Conservation (phyloP, 2,888 invertebrate genomes). For the Biston stratarius region DNA sequence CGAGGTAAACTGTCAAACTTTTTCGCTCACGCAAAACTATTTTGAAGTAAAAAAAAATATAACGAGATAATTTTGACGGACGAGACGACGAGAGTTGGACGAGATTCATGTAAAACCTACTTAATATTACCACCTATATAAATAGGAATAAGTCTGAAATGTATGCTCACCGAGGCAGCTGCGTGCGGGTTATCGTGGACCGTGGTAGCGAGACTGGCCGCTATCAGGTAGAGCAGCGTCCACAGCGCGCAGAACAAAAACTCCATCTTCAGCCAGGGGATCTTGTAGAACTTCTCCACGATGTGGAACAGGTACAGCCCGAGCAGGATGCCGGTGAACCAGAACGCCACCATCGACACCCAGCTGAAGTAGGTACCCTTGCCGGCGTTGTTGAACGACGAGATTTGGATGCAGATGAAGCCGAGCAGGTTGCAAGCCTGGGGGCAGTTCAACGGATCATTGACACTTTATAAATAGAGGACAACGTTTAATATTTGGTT, state of each 20-base stretch:
- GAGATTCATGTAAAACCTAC: no score
- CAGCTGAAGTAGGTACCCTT: conserved; percentile 91
- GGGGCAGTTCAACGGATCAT: neutral
- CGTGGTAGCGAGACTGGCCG: conserved; percentile 89
- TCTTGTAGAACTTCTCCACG: conserved; percentile 93
- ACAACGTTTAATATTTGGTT: no score
- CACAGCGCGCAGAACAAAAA: conserved; percentile 91
- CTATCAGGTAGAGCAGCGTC: conserved; percentile 91
- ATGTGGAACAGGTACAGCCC: conserved; percentile 94
- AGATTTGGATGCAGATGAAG: conserved; percentile 92
- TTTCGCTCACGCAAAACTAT: no score
- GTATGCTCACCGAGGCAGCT: conserved; percentile 90
- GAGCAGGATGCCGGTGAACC: conserved; percentile 93
- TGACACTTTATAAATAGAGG: no score
- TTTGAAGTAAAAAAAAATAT: no score
- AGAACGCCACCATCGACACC: conserved; percentile 94
- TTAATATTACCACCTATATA: no score
- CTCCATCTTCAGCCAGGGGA: conserved; percentile 95
- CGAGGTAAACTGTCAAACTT: no score
- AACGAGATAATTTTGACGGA: no score
- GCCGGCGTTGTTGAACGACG: conserved; percentile 78
- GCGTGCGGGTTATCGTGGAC: conserved; percentile 86
- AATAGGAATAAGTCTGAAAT: neutral
- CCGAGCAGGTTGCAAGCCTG: conserved; percentile 90
- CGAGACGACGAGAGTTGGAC: no score